phyloP scores from a whole-genome alignment of 2,113 vertebrate species.

The Potamarius usumacintae region DNA sequence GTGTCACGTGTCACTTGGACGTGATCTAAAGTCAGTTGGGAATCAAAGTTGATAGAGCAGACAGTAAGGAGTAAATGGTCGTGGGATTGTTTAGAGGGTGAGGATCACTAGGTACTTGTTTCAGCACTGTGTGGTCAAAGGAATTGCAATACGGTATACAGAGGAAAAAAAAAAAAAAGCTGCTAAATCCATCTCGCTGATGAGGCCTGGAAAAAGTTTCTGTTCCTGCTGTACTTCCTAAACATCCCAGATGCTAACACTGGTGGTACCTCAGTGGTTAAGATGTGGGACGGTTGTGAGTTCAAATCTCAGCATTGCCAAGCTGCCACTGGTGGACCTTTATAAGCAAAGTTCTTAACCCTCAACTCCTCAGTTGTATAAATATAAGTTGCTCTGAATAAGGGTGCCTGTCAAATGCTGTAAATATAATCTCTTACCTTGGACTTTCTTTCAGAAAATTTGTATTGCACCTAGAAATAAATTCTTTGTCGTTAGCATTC shows the following conservation, averaged over 20 bases:
- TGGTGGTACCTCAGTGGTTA: neutral
- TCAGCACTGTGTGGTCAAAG: neutral
- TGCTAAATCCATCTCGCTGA: no score
- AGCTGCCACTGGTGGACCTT: no score
- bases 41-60: neutral
- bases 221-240: neutral
- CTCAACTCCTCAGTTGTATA: neutral
- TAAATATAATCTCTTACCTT: neutral
- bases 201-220: neutral
- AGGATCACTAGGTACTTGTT: neutral
- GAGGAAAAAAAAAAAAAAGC: neutral
- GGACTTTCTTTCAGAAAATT: neutral
- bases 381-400: no score
- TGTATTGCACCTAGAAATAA: neutral
- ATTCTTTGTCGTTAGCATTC: neutral
- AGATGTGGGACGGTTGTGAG: neutral
- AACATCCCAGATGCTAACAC: neutral
- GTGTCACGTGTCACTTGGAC: neutral
- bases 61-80: neutral
- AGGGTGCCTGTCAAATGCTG: neutral
- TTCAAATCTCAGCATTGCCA: no score
- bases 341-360: neutral
- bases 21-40: neutral
- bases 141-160: neutral
- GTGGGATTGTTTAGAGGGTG: neutral